phyloP scores from a whole-genome alignment of 2,888 invertebrate species.

The Eupsilia transversa region DNA sequence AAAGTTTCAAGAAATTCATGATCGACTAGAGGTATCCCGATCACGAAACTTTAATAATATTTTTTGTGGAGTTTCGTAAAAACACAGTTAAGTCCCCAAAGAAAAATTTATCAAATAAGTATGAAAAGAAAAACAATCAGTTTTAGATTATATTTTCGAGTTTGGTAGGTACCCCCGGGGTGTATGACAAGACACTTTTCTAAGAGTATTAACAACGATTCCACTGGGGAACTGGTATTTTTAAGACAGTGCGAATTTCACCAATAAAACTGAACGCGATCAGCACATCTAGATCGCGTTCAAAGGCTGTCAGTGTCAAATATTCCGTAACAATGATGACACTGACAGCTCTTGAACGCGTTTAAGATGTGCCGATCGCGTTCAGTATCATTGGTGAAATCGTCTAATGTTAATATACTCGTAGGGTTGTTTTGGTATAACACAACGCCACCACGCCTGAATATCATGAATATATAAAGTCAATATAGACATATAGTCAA shows the following conservation, averaged over 20 bases:
- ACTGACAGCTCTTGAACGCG: no score
- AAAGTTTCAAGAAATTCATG: constrained; percentile 20
- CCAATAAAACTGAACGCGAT: no score
- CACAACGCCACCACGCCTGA: background rate
- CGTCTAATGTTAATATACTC: background rate
- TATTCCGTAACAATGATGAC: no score
- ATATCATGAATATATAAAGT: background rate
- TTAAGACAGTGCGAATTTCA: no score
- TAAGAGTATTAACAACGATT: constrained; percentile 5
- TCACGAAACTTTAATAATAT: constrained; percentile 40
- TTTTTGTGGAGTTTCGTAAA: constrained; percentile 27
- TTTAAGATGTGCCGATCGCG: no score
- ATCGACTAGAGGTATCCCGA: constrained; percentile 23
- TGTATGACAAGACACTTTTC: constrained; percentile 8
- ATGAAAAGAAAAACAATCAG: constrained; percentile 32
- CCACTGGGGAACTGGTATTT: background rate
- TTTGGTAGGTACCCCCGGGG: background rate
- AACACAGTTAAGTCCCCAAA: constrained; percentile 42
- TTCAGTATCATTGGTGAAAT: no score
- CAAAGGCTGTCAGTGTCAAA: no score
- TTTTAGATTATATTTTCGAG: constrained; percentile 33
- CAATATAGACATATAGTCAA: no score
- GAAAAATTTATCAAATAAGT: constrained; percentile 49
- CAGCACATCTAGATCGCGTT: no score
- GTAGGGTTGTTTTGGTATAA: background rate